phyloP scores from a whole-genome alignment of 1,140 invertebrate genomes.

The Ephestia elutella region DNA sequence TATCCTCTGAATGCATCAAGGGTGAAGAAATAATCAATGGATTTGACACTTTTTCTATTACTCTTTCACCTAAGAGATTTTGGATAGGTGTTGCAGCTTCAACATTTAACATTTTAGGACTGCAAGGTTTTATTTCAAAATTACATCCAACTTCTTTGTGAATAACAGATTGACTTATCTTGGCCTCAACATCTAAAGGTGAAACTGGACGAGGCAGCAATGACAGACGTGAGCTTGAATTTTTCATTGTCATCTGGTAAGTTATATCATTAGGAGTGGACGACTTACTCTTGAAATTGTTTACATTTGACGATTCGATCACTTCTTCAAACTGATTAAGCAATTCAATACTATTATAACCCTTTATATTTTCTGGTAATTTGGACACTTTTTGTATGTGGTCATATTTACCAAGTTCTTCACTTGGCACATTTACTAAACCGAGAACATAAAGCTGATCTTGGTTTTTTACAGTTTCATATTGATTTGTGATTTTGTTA shows the following conservation, averaged over 20 bases:
- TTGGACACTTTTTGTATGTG: constrained; percentile 72
- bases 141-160: constrained; percentile 74
- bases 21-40: constrained; percentile 35
- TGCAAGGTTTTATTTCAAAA: constrained; percentile 73
- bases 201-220: constrained; percentile 46
- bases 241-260: constrained; percentile 26
- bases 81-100: constrained; percentile 58
- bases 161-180: constrained; percentile 73
- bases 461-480: constrained; percentile 41
- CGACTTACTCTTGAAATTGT: constrained; percentile 24
- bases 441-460: constrained; percentile 70
- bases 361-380: constrained; percentile 71
- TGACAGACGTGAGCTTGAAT: constrained; percentile 23
- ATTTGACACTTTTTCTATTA: constrained; percentile 64
- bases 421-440: constrained; percentile 62
- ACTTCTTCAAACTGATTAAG: constrained; percentile 66
- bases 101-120: constrained; percentile 67
- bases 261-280: constrained; percentile 23
- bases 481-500: constrained; percentile 27
- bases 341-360: constrained; percentile 62
- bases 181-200: constrained; percentile 71
- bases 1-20: constrained; percentile 24
- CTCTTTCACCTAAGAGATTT: constrained; percentile 52
- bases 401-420: constrained; percentile 68
- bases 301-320: constrained; percentile 50